phyloP scores from a whole-genome alignment of 2,113 vertebrate genomes.

The Hoplias malabaricus region DNA sequence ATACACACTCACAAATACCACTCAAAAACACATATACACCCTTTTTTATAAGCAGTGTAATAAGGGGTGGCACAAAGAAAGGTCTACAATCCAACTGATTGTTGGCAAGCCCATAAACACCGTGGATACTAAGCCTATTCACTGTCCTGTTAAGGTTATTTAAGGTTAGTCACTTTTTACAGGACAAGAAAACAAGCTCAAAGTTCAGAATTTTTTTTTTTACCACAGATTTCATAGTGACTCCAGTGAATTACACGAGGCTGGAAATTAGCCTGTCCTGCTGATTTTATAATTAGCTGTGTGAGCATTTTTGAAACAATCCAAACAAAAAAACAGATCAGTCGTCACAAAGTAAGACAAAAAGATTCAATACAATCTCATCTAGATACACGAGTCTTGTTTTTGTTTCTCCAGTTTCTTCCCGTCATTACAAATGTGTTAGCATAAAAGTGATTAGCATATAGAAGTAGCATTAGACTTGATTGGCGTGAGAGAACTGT shows the following conservation, averaged over 20 bases:
- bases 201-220: slow-evolving; percentile 7
- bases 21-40: slow-evolving; percentile 40
- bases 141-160: slow-evolving; percentile 12
- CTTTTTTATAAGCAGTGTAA: slow-evolving; percentile 42
- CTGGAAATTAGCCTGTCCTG: background rate
- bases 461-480: slow-evolving; percentile 58
- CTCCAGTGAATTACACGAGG: background rate
- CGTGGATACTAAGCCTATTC: slow-evolving; percentile 1
- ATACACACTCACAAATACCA: slow-evolving; percentile 38
- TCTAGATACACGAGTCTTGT: background rate
- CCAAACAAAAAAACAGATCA: background rate
- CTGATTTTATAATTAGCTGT: too few relatives aligned
- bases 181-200: background rate
- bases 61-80: slow-evolving; percentile 41
- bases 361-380: background rate
- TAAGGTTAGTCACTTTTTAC: slow-evolving; percentile 16
- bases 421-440: background rate
- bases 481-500: slow-evolving; percentile 79
- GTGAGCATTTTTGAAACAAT: too few relatives aligned
- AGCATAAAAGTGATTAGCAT: slow-evolving; percentile 24
- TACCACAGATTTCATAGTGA: too few relatives aligned
- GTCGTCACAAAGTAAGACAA: background rate
- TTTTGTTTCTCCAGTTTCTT: background rate
- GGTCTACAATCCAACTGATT: slow-evolving; percentile 13
- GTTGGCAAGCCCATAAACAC: slow-evolving; percentile 41